These are phyloP conservation scores for Maylandia zebra DNA, from an alignment of 2,113 vertebrate species.

Conservation along the genomic window DNA sequence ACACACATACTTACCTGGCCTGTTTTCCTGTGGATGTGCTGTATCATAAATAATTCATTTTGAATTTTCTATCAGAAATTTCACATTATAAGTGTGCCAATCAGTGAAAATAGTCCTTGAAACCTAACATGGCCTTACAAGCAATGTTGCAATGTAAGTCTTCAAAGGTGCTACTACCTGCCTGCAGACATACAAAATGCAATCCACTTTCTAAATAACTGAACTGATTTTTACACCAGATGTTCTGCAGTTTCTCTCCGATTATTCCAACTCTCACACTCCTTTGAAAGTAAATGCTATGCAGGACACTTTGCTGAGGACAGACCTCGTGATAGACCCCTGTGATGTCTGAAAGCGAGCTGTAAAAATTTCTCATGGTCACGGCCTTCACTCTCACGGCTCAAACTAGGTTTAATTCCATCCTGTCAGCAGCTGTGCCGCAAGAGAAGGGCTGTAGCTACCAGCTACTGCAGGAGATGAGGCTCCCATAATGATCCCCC, in stretches of 20 bases:
- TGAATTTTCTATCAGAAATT: background rate
- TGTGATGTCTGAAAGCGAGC: background rate
- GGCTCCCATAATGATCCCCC: constrained; percentile 34
- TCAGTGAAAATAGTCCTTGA: background rate
- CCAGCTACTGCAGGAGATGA: constrained; percentile 8
- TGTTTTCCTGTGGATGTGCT: background rate
- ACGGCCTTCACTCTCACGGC: constrained; percentile 9
- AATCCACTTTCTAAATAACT: background rate
- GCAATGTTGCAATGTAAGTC: background rate
- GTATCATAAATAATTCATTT: background rate
- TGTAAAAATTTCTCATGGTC: background rate
- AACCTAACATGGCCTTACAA: background rate
- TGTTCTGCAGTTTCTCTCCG: background rate
- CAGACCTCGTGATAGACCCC: background rate
- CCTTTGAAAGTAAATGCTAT: background rate
- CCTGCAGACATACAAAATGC: background rate
- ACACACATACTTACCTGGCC: background rate
- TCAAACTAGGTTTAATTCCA: constrained; percentile 30
- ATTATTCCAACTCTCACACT: background rate
- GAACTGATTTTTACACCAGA: background rate
- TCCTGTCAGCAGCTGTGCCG: constrained; percentile 18
- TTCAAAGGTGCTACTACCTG: background rate
- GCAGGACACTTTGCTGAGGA: background rate
- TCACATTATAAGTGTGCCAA: background rate
- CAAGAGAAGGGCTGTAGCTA: background rate